Conservation (phyloP, 2,797 vertebrate genomes). For the Scomberomorus guttatus region DNA sequence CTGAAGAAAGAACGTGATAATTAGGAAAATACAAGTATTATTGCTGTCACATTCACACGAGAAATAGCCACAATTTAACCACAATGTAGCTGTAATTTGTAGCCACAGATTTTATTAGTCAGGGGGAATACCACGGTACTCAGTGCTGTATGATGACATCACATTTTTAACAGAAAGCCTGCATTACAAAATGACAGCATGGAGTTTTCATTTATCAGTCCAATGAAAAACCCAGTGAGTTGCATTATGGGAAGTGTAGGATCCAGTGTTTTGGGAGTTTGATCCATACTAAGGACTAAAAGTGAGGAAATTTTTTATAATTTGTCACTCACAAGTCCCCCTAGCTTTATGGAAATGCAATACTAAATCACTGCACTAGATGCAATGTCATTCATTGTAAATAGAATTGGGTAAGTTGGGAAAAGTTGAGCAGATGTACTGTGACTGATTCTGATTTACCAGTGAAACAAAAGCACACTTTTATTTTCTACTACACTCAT, state of each 20-base stretch:
- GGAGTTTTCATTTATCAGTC: background rate
- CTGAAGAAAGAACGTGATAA: slow-evolving; percentile 9
- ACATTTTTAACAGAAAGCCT: background rate
- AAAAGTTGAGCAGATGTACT: background rate
- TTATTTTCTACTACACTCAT: background rate
- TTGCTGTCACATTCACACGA: background rate
- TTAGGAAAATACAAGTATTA: slow-evolving; percentile 2
- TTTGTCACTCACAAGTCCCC: background rate
- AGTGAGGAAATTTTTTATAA: too few relatives aligned
- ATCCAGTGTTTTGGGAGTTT: background rate
- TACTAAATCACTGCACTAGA: background rate
- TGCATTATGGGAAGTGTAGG: background rate
- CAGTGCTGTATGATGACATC: background rate
- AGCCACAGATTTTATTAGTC: background rate
- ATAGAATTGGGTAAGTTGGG: background rate
- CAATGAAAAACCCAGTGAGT: background rate
- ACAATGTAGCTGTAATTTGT: slow-evolving; percentile 16
- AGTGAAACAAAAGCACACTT: background rate
- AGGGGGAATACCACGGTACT: background rate
- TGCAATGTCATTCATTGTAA: background rate
- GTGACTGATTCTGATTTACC: background rate
- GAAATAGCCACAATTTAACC: slow-evolving; percentile 2
- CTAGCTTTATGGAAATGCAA: background rate
- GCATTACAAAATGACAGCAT: background rate
- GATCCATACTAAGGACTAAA: background rate